Conservation (phyloP, 1,140 invertebrate genomes). For the Plodia interpunctella region DNA sequence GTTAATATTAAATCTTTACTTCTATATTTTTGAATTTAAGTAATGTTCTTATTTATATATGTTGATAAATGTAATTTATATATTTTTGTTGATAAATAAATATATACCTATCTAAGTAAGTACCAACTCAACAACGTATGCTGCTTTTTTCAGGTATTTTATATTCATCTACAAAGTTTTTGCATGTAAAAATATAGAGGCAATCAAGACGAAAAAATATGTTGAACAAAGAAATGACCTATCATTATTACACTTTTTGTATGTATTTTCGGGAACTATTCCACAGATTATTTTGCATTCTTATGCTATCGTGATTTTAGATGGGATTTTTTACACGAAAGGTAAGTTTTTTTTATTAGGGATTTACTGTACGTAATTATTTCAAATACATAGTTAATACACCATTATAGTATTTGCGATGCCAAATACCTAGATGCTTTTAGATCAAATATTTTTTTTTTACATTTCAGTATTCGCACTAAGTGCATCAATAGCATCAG, state of each 20-base stretch:
- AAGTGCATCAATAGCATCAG: constrained; percentile 60
- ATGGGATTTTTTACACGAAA: constrained; percentile 68
- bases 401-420: too few relatives aligned
- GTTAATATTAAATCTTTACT: too few relatives aligned
- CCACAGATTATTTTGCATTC: constrained; percentile 69
- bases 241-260: constrained; percentile 63
- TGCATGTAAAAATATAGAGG: constrained; percentile 61
- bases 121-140: too few relatives aligned
- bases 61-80: neutral
- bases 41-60: neutral
- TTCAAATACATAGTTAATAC: too few relatives aligned
- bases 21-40: too few relatives aligned
- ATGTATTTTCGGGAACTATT: constrained; percentile 65
- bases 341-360: constrained; percentile 34
- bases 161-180: constrained; percentile 62
- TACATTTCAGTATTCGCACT: constrained; percentile 65
- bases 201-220: constrained; percentile 53
- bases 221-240: constrained; percentile 65
- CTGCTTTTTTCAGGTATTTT: constrained; percentile 55
- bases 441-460: too few relatives aligned
- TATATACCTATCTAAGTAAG: too few relatives aligned
- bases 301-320: constrained; percentile 58
- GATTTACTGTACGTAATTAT: too few relatives aligned
- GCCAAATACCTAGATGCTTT: too few relatives aligned
- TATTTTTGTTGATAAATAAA: too few relatives aligned